Percentiles rank a stretch among this genome's conserved stretches.
Evolutionary conservation across 2,113 vertebrate genomes (phyloP).

Genomic region (Brachyistius frenatus): DNA sequence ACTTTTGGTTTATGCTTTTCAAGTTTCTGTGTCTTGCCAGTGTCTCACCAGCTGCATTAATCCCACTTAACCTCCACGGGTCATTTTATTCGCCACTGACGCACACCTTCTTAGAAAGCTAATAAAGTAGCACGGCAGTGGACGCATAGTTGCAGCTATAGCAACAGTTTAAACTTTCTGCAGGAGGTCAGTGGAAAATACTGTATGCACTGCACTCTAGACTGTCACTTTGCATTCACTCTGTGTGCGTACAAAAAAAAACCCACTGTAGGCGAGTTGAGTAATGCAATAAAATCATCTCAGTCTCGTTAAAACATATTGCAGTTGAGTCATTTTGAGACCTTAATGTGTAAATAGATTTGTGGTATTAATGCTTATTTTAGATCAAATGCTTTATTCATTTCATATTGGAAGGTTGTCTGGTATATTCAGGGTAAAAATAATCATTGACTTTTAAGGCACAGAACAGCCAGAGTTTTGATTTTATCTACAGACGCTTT

Average conservation of each 20-base stretch:
- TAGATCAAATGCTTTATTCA: neutral
- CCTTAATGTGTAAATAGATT: neutral
- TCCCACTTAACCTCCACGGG: too few species aligned
- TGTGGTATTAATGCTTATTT: neutral
- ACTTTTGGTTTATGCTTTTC: neutral
- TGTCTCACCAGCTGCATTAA: neutral
- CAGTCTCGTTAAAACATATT: neutral
- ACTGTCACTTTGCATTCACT: slow-evolving; percentile 3
- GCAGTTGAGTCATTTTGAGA: too few species aligned
- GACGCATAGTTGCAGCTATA: neutral
- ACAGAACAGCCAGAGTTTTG: neutral
- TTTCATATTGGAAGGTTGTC: neutral
- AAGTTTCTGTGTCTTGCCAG: neutral
- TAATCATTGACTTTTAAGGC: neutral
- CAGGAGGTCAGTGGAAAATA: neutral
- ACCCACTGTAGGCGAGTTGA: neutral
- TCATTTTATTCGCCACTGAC: neutral
- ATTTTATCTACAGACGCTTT: neutral
- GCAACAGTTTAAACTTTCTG: neutral
- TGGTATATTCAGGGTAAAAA: neutral
- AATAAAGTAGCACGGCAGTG: too few species aligned
- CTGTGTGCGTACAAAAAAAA: too few species aligned
- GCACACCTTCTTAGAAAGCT: neutral
- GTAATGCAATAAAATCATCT: neutral
- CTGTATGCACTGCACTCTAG: neutral